Conservation (phyloP, 2,113 vertebrate species). For the Sitta europaea region DNA sequence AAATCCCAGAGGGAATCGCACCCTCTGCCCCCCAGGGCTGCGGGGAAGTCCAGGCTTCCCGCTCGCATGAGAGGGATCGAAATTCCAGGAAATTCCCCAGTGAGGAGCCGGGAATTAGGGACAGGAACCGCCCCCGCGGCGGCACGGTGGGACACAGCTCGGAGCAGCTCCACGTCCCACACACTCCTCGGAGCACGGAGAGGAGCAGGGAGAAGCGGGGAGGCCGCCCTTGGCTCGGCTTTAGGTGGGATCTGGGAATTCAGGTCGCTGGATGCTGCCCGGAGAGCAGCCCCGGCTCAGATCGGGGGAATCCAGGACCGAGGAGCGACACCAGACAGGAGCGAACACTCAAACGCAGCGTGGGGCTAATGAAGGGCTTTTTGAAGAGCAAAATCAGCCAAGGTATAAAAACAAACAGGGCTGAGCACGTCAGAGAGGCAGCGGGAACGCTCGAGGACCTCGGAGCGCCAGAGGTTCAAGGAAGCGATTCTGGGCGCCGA, state of each 20-base stretch:
- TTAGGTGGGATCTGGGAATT: neutral
- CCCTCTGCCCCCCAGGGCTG: neutral
- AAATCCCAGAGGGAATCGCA: neutral
- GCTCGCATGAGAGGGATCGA: neutral
- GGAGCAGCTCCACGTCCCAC: neutral
- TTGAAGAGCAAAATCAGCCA: neutral
- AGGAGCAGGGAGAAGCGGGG: neutral
- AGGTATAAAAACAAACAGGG: slow-evolving; percentile 11
- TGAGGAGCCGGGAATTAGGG: neutral
- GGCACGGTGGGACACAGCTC: neutral
- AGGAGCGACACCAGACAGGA: neutral
- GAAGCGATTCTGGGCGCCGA: neutral
- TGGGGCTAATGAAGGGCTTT: neutral
- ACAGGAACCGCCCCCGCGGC: neutral
- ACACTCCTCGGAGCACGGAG: neutral
- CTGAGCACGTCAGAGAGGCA: neutral
- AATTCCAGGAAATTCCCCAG: neutral
- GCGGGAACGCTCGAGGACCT: neutral
- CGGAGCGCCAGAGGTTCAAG: neutral
- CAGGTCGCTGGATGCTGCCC: rapidly evolving
- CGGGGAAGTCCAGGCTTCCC: neutral
- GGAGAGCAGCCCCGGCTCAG: neutral
- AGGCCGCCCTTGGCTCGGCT: neutral
- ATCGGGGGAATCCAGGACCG: neutral
- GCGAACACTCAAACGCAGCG: neutral